A percentile compares a stretch with the other conserved stretches of the same genome.
phyloP scores from a whole-genome alignment of 1,140 invertebrate species.

The Drosophila ambigua region DNA sequence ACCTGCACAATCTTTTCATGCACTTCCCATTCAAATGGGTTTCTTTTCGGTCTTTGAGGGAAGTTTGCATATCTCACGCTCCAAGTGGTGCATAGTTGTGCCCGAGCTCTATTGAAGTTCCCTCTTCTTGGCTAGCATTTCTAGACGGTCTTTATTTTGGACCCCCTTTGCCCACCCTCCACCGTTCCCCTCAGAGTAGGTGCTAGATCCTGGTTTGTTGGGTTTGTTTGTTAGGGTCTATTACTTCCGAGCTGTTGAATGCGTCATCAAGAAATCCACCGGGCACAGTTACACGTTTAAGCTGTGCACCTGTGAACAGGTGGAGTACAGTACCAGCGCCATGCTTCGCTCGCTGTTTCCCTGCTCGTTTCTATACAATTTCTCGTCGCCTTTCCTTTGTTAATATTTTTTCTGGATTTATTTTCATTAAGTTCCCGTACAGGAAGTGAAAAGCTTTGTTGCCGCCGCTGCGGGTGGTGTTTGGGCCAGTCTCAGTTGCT shows the following conservation, averaged over 20 bases:
- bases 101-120: slow-evolving; percentile 21
- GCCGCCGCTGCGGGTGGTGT: slow-evolving; percentile 39
- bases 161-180: slow-evolving; percentile 1
- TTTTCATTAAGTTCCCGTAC: slow-evolving; percentile 69
- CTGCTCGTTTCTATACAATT: slow-evolving; percentile 21
- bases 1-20: background rate
- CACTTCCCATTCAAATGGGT: background rate
- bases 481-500: slow-evolving; percentile 23
- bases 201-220: slow-evolving; percentile 42
- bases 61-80: slow-evolving; percentile 22
- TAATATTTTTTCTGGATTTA: slow-evolving; percentile 50
- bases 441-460: slow-evolving; percentile 72
- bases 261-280: slow-evolving; percentile 70
- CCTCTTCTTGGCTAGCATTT: slow-evolving; percentile 35
- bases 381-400: slow-evolving; percentile 62
- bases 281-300: slow-evolving; percentile 44
- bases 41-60: background rate
- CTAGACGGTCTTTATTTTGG: slow-evolving; percentile 22
- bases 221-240: slow-evolving; percentile 64
- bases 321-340: background rate
- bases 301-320: slow-evolving; percentile 32
- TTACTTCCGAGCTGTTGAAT: slow-evolving; percentile 79
- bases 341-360: background rate
- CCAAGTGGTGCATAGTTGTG: slow-evolving; percentile 33
- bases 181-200: slow-evolving; percentile 13